A percentile compares a stretch with the other conserved stretches of the same genome.
Evolutionary conservation across 2,113 vertebrate genomes (phyloP).

Genomic region (Benitochromis conjunctus): DNA sequence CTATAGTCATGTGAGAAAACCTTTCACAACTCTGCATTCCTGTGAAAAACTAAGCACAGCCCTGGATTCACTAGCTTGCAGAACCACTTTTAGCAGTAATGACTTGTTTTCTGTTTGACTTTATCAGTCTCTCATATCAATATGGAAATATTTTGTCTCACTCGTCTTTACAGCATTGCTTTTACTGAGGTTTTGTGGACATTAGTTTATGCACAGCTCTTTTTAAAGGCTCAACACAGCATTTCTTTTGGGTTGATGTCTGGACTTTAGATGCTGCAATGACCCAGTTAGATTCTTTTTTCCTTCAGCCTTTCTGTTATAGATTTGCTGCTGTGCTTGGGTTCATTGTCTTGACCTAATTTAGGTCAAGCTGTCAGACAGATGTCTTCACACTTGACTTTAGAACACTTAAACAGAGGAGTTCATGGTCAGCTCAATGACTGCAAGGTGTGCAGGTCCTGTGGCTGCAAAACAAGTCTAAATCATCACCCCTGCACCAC

Average conservation of each 20-base stretch:
- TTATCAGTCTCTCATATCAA: not conserved
- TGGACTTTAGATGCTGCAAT: not conserved
- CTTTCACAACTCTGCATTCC: not conserved
- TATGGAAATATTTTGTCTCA: not conserved
- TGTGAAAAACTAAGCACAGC: not conserved
- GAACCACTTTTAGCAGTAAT: not conserved
- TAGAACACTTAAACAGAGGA: too few relatives aligned
- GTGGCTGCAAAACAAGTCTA: not conserved
- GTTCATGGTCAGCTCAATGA: not conserved
- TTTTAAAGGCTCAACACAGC: not conserved
- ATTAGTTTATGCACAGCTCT: not conserved
- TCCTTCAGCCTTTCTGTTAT: not conserved
- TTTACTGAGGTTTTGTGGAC: too few relatives aligned
- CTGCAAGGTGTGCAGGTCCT: not conserved
- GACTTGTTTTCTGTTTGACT: not conserved
- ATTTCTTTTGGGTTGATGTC: not conserved
- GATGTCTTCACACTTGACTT: not conserved
- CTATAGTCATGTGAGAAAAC: not conserved
- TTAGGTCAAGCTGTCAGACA: not conserved
- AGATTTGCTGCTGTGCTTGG: not conserved
- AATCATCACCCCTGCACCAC: not conserved
- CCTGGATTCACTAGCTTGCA: not conserved
- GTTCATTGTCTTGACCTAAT: not conserved
- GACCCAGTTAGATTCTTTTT: not conserved
- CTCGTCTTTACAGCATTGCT: not conserved